Evolutionary conservation across 2,113 vertebrate genomes (phyloP), one percentile per base, ranked within the genome.

Genomic region (Solenodon paradoxus): DNA sequence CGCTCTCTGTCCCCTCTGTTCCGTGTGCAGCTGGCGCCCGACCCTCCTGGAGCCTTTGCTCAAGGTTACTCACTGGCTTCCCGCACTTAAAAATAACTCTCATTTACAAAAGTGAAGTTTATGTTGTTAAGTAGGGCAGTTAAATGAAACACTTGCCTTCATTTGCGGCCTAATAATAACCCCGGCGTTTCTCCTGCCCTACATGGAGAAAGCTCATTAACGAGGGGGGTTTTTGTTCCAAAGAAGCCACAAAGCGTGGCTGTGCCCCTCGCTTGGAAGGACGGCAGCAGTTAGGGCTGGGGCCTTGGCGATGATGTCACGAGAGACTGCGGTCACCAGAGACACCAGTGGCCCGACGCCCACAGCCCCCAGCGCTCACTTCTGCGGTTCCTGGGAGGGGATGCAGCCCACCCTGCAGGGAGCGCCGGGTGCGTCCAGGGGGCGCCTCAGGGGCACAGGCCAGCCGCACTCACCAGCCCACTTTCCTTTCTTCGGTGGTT

Each of bases 191-290:
- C 71, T 92, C 5, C n/a, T 79, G 59, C 19, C 64, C 59, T 90
- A 88, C 74, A 95, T 88, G 55, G 79, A 93, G 59, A 90, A 95
- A 79, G 26, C 68, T 96, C 7, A 92, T 90, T 96, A 96, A 91
- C 19, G 38, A 94, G 55, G 17, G 4, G 69, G 68, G 28, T 19
- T 59, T 96, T 94, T 96, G 85, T 88, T 88, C 3, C 1, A 49
- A 86, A 86, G 35, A 87, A 84, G 22, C 71, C 40, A 63, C 63
- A 38, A 64, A 68, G 5, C 45, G 10, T 6, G 51, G 28, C 63
- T 64, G 75, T 87, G 59, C 4, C 22, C 68, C 68, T 7, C 47
- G 72, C 53, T 49, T 84, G 55, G 77, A 78, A 93, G 92, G 86
- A 88, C 57, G 40, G 64, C 28, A 51, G 74, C 79, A 51, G 69